These are phyloP conservation scores for Zhuqinia jingwanae DNA, from an alignment of 2,888 invertebrate species.

Conservation along the genomic window DNA sequence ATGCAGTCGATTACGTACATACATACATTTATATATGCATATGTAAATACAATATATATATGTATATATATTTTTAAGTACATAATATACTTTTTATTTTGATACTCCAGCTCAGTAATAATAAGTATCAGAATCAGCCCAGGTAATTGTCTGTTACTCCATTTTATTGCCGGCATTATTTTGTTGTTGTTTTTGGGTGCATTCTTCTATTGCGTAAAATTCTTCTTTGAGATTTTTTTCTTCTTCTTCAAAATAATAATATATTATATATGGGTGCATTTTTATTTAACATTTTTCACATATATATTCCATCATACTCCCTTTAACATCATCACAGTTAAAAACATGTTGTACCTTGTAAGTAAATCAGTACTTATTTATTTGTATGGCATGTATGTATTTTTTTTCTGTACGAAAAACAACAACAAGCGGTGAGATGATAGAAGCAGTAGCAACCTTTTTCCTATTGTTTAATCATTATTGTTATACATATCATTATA, in stretches of 20 bases:
- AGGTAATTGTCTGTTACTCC: slow-evolving; percentile 44
- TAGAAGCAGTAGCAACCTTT: slow-evolving; percentile 11
- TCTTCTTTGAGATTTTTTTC: too few species aligned
- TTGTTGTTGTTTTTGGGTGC: too few species aligned
- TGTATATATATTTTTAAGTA: too few species aligned
- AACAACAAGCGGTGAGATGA: too few species aligned
- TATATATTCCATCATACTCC: slow-evolving; percentile 6
- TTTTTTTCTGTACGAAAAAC: not conserved
- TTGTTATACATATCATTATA: slow-evolving; percentile 43
- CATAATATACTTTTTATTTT: too few species aligned
- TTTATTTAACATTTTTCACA: slow-evolving; percentile 41
- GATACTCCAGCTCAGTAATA: not conserved
- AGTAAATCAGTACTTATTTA: not conserved
- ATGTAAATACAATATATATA: too few species aligned
- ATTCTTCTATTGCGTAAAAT: too few species aligned
- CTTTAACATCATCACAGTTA: slow-evolving; percentile 7
- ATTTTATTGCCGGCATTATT: slow-evolving; percentile 38
- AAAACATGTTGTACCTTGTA: slow-evolving; percentile 2
- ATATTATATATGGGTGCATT: slow-evolving; percentile 22
- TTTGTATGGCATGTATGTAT: not conserved
- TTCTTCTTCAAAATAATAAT: not conserved
- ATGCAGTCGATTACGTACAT: slow-evolving; percentile 38
- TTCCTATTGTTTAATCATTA: slow-evolving; percentile 38
- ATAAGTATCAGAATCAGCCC: slow-evolving; percentile 23
- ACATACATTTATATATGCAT: too few species aligned